These are phyloP conservation scores for Forbesichthys agassizii DNA, from an alignment of 2,113 vertebrate genomes.

Conservation along the genomic window DNA sequence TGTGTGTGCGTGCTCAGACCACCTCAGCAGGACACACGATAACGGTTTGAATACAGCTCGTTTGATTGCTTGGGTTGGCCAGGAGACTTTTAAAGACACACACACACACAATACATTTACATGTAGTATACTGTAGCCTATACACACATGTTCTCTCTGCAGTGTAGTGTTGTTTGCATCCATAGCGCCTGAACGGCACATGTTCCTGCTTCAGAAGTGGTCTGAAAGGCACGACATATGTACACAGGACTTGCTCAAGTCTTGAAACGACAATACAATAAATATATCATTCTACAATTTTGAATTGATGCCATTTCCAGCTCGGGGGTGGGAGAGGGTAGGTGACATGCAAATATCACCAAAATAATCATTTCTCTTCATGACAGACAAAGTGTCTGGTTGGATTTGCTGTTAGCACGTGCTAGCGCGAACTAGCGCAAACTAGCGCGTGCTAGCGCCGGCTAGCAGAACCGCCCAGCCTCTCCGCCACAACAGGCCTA, in stretches of 20 bases:
- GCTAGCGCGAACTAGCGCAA: neutral
- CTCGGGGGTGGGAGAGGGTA: no score
- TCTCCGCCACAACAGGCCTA: conserved; percentile 30
- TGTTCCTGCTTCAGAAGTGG: conserved; percentile 36
- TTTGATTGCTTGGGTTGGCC: neutral
- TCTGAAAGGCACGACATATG: conserved; percentile 3
- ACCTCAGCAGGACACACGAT: conserved; percentile 16
- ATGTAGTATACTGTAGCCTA: neutral
- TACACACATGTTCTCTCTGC: conserved; percentile 11
- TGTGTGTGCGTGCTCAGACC: conserved; percentile 3
- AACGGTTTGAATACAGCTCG: conserved; percentile 2
- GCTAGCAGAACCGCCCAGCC: no score
- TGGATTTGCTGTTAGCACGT: conserved; percentile 25
- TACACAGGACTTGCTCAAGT: neutral
- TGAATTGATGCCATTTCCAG: no score
- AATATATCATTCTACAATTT: no score
- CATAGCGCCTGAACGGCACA: conserved; percentile 57
- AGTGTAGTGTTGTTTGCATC: conserved; percentile 42
- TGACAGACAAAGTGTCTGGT: conserved; percentile 11
- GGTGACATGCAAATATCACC: no score
- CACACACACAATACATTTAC: conserved; percentile 12
- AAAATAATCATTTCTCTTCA: no score
- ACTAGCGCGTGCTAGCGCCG: neutral
- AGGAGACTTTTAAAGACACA: neutral
- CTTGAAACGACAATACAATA: no score